Base-by-base conservation (phyloP, 64 coral and sea anemone species). In the Montipora cactus region DNA sequence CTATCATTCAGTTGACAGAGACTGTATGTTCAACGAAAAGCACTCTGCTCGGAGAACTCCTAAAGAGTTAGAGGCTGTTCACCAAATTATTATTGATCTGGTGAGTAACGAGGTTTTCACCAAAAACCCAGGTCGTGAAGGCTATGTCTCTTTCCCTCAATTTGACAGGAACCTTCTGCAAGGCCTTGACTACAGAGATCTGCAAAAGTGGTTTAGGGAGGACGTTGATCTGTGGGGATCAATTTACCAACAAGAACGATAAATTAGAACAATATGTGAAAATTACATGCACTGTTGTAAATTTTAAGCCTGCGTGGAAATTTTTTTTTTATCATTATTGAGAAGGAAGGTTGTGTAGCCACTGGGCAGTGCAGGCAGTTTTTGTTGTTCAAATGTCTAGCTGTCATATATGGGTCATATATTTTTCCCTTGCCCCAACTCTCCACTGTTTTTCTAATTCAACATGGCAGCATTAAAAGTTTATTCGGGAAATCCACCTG, bases 1-100 rank as follows among this genome's bases (percentile, higher is more conserved):
- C 72, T 74, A 84, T 13, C 46, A 84, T 22, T 45, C 44, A n/a
- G 59, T 92, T 64, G 90, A 92, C 55, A 85, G 76, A 62, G 90
- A 92, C 48, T 92, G 90, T 72, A 53, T 16, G 16, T 12, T 92
- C 6, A 20, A 49, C 21, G 69, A 37, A 19, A 71, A 12, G 10
- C 14, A 50, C 8, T 80, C 44, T 45, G 82, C 76, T 44, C 3
- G 80, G 51, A 52, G 70, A 53, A 76, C 48, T 19, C 47, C 67
- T 15, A 84, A 92, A 8, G 16, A 59, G 9, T 9, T 76, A 25
- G 70, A 57, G 52, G 28, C 90, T 59, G 90, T 92, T 14, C 47
- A 50, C 22, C 70, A 86, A 77, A 67, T 92, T 67, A 71, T 78
- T 62, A 37, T 7, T 18, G 91, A 92, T 15, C 68, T 92, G 4